phyloP scores from a whole-genome alignment of 37 sponge, comb jelly and placozoan genomes.

The Agelas oroides region DNA sequence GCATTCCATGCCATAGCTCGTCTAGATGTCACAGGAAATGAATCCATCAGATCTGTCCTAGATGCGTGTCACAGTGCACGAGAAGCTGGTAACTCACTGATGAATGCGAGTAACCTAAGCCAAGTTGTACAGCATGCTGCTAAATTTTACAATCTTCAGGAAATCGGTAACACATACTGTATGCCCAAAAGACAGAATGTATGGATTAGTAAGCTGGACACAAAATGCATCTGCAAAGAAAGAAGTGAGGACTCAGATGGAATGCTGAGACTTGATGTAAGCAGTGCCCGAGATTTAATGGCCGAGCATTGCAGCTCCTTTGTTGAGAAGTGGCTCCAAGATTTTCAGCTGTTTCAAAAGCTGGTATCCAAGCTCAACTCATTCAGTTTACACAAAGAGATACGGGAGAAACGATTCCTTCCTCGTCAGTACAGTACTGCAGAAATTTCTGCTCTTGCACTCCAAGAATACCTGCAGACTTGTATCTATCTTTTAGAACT shows the following conservation, averaged over 20 bases:
- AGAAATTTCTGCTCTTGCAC: slow-evolving; percentile 14
- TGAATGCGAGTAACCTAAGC: not conserved
- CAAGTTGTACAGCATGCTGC: slow-evolving; percentile 36
- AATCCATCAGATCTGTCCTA: slow-evolving; percentile 9
- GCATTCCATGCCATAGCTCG: slow-evolving; percentile 16
- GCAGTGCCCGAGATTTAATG: slow-evolving; percentile 8
- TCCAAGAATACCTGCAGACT: slow-evolving; percentile 16
- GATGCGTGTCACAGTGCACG: slow-evolving; percentile 27
- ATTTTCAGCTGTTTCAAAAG: not conserved
- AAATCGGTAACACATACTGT: slow-evolving; percentile 17
- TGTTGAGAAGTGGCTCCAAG: not conserved
- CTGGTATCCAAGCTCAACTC: not conserved
- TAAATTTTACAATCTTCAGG: slow-evolving; percentile 33
- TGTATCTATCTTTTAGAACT: slow-evolving; percentile 7
- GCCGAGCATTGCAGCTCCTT: slow-evolving; percentile 12
- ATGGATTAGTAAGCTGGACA: slow-evolving; percentile 19
- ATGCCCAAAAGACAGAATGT: slow-evolving; percentile 12
- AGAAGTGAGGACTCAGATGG: slow-evolving; percentile 35
- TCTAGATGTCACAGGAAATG: not conserved
- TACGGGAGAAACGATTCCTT: slow-evolving; percentile 3
- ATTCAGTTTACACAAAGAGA: slow-evolving; percentile 2
- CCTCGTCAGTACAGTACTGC: not conserved
- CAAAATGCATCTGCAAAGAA: slow-evolving; percentile 6
- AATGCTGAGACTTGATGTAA: slow-evolving; percentile 27
- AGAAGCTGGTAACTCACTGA: not conserved